Percentiles rank a stretch among this genome's conserved stretches.
Conservation (phyloP, 2,888 invertebrate genomes). For the Tridacna gigas region DNA sequence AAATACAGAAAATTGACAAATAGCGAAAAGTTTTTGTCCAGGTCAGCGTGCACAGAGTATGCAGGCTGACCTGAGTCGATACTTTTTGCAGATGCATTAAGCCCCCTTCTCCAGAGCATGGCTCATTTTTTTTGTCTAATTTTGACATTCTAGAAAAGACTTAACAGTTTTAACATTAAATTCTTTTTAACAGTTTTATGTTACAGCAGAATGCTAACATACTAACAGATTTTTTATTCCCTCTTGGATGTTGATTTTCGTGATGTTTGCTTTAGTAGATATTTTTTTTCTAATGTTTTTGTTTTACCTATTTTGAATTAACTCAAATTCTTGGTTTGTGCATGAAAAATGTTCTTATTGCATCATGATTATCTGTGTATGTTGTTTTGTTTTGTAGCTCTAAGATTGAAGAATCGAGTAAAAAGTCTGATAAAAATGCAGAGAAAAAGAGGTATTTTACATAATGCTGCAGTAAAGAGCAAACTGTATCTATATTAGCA, state of each 20-base stretch:
- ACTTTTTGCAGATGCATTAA: too few relatives aligned
- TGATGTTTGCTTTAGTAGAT: not conserved
- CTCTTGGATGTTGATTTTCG: not conserved
- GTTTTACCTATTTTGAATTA: not conserved
- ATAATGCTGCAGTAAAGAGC: not conserved
- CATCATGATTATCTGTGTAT: not conserved
- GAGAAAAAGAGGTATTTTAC: slow-evolving; percentile 58
- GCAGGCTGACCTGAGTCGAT: too few relatives aligned
- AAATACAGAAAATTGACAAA: too few relatives aligned
- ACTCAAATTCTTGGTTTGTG: not conserved
- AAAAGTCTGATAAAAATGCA: slow-evolving; percentile 47
- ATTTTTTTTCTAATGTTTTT: not conserved
- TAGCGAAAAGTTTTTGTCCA: too few relatives aligned
- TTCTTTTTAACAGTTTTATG: too few relatives aligned
- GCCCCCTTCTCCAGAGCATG: too few relatives aligned
- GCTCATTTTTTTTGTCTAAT: too few relatives aligned
- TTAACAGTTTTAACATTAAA: too few relatives aligned
- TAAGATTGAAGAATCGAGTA: slow-evolving; percentile 53
- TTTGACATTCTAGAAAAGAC: too few relatives aligned
- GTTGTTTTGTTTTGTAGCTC: slow-evolving; percentile 42
- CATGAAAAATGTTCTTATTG: not conserved
- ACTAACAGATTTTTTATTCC: too few relatives aligned
- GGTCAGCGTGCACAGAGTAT: too few relatives aligned
- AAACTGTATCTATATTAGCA: not conserved
- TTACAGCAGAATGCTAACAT: too few relatives aligned